Base-by-base conservation (phyloP, 2,888 invertebrate genomes). In the Lithosia quadra region DNA sequence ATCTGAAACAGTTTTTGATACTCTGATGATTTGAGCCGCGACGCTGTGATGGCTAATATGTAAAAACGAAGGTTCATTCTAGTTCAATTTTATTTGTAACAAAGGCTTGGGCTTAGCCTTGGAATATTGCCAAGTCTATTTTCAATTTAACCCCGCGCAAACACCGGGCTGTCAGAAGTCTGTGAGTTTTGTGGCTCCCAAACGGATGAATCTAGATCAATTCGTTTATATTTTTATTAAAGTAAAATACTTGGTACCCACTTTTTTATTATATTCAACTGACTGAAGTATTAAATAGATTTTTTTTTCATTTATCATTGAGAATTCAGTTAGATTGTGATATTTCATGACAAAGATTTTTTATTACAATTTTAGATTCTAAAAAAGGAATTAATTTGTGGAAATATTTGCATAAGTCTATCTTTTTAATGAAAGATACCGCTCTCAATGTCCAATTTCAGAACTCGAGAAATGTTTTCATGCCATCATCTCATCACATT, bases 61-160 rank as follows among this genome's bases (percentile, higher is more conserved):
- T n/a, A 9, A 15, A 49, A 49, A 49, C 18, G 49, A 43, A 8
- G 49, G n/a, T 15, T 18, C 18, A 0, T 43, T 43, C 18, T 43
- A 18, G 43, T 56, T 56, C 15, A 56, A 15, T 56, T 56, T 56
- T 56, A 56, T 56, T 11, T 56, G 22, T 22, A 28, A 56, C 56
- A 56, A 56, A 56, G 28, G 22, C 15, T 15, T 56, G 2, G 28
- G 56, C 15, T 15, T 53, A 63, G 18, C 24, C 4, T 43, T 61
- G 61, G 61, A 39, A 61, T 18, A 39, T 28, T 63, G 53, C 62
- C 53, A 63, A 28, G 5, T 49, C 49, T 59, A 18, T 59, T 59
- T 59, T 33, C 59, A 34, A n/a, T 59, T 34, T 28, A 56, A 56
- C 24, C 53, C 53, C 2, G 21, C 9, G 21, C 21, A 53, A 24